A percentile compares a stretch with the other conserved stretches of the same genome.
Evolutionary conservation across 2,888 invertebrate species (phyloP).

Genomic region (Nemoura dubitans): DNA sequence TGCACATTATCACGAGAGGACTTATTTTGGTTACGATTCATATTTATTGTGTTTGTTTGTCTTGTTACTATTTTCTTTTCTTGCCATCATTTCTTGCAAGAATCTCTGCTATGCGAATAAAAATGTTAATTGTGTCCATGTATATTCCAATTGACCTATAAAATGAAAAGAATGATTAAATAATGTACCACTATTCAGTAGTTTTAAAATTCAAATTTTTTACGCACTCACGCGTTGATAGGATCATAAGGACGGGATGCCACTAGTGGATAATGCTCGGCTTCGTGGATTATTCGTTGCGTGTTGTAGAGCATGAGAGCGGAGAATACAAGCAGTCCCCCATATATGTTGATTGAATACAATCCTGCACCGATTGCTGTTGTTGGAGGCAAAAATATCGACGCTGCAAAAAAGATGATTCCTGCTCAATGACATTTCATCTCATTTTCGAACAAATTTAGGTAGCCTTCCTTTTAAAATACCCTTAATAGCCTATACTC

Average conservation of each 20-base stretch:
- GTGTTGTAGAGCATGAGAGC: constrained; percentile 95
- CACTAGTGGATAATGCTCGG: constrained; percentile 79
- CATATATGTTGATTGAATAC: constrained; percentile 92
- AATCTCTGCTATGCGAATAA: constrained; percentile 91
- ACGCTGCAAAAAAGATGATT: constrained; percentile 57
- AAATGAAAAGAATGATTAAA: constrained; percentile 56
- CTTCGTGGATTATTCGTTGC: constrained; percentile 86
- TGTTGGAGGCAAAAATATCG: constrained; percentile 91
- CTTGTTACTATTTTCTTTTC: constrained; percentile 55
- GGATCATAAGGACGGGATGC: constrained; percentile 83
- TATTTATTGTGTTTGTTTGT: no score
- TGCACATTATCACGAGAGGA: no score
- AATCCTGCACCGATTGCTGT: constrained; percentile 91
- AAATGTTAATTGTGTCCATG: constrained; percentile 95
- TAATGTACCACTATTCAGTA: background rate
- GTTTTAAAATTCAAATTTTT: background rate
- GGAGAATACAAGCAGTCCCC: constrained; percentile 93
- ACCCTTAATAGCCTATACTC: no score
- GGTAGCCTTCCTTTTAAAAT: no score
- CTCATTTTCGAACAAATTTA: no score
- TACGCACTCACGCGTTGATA: constrained; percentile 84
- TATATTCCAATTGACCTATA: constrained; percentile 92
- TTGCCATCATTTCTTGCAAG: constrained; percentile 80
- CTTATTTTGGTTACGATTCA: no score
- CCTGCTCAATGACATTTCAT: no score